Evolutionary conservation across 2,888 invertebrate species (phyloP), one percentile per base, ranked within the genome.

Genomic region (Neoascia interrupta): DNA sequence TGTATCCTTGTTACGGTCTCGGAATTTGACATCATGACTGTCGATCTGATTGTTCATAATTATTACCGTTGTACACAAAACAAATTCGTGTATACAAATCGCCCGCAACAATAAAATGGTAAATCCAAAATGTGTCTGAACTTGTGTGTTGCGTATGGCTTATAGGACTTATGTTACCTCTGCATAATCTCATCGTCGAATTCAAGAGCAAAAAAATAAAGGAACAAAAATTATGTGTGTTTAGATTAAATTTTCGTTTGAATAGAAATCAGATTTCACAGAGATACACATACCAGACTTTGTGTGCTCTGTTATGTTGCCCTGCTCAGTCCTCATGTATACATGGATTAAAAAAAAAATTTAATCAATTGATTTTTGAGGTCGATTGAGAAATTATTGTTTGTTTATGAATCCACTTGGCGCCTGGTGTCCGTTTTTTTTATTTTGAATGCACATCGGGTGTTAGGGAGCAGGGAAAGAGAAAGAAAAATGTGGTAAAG

Each of bases 331-430:
- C 31, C 58, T 81, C 81, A 80, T 74, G 66, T 81, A 83, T 81
- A 82, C 45, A 58, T 64, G 26, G 11, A 56, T 16, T 21, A 37
- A 16, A 49, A 83, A 81, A 82, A 79, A 83, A 81, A 64, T 68
- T 53, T 72, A 73, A 81, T 82, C 82, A 81, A 81, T 82, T 80
- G 80, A 82, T 69, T 72, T 70, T 66, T 72, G 81, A 81, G 69
- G 81, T 79, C 70, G 80, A 69, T 81, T 74, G 58, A 70, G 70
- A 72, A 81, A 81, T 82, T 82, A 84, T 84, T 87, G 85, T 86
- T 87, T 86, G 86, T 86, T 86, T 87, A 86, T 84, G 81, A 66
- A 86, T 86, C 84, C 85, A 87, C 85, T 87, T 87, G 87, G 87
- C 87, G 87, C 87, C 87, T 85, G 85, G 84, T 84, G 61, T 51